Evolutionary conservation across 2,888 invertebrate species (phyloP).

Genomic region (Oxycera nigricornis): DNA sequence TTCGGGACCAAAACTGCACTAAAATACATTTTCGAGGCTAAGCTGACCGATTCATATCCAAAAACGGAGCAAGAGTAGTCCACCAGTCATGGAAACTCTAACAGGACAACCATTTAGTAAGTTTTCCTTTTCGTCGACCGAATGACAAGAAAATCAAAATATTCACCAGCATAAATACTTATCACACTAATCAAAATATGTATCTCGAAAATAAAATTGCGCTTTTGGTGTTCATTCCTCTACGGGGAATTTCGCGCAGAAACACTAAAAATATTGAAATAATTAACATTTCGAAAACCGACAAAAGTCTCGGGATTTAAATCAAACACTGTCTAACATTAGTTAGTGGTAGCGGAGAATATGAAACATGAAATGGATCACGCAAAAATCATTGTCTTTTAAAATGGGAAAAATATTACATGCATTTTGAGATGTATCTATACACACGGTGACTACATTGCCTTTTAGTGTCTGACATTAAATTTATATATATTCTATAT

Average conservation of each 20-base stretch:
- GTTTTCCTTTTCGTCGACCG: background rate
- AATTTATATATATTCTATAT: constrained; percentile 41
- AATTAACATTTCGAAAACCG: background rate
- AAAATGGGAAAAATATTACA: constrained; percentile 39
- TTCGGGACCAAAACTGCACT: constrained; percentile 40
- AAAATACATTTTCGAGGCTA: constrained; percentile 20
- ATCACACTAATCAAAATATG: background rate
- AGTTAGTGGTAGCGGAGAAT: too few species aligned
- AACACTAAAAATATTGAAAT: background rate
- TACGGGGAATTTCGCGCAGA: background rate
- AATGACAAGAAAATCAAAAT: background rate
- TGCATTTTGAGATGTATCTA: constrained; percentile 43
- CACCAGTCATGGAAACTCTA: too few species aligned
- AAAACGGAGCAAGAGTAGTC: background rate
- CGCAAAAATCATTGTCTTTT: constrained; percentile 1
- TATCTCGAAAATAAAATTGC: background rate
- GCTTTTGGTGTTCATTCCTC: constrained; percentile 25
- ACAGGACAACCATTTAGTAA: background rate
- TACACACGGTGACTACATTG: constrained; percentile 47
- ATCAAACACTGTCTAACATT: too few species aligned
- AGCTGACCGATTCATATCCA: background rate
- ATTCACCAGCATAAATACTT: background rate
- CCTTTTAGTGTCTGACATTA: constrained; percentile 47
- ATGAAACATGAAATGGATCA: too few species aligned
- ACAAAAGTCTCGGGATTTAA: too few species aligned